Evolutionary conservation across 2,797 vertebrate genomes (phyloP), one percentile per base, ranked within the genome.

Genomic region (Bothrops alternatus): DNA sequence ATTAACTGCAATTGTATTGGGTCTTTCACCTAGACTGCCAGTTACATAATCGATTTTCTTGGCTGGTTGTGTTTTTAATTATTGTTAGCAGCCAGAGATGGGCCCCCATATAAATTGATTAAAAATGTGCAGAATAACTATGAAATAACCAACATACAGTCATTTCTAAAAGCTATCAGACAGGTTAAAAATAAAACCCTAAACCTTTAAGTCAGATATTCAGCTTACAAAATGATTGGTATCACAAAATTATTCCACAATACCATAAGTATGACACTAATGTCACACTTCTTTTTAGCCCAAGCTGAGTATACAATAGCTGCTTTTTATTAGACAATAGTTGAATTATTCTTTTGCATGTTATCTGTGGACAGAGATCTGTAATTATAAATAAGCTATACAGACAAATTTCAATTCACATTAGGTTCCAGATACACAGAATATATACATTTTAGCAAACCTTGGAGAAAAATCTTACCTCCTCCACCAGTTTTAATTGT

Each of bases 401-500:
- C 25, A 55, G 1, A 25, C 13, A 85, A 56, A 65, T 16, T 65
- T 90, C 78, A 55, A 50, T 56, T 86, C 18, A 55, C 4, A 63
- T 60, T 58, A 73, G 23, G 73, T 60, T 90, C 25, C 23, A 90
- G 14, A 7, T 12, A 37, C 14, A 23, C 10, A 58, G 6, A 2
- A 63, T 55, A 12, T 16, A 6, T 85, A 25, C 1, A 42, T 42
- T 90, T 91, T 85, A 82, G 10, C n/a, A 61, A 12, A 8, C 1
- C 6, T 6, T 32, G 82, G 42, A 0, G 56, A 0, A 86, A 93
- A 88, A 93, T 85, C 97, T 95, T 96, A 99, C 99, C 98, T 92
- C 98, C 96, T 93, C 98, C 98, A 92, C 99, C 99, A 0, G 99
- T 98, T 97, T 99, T 99, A 94, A 99, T 96, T 2, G 98, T 96